A percentile compares a stretch with the other conserved stretches of the same genome.
Conservation (phyloP, 53 echinoderm and acorn worm species). For the Zoroaster sp. region DNA sequence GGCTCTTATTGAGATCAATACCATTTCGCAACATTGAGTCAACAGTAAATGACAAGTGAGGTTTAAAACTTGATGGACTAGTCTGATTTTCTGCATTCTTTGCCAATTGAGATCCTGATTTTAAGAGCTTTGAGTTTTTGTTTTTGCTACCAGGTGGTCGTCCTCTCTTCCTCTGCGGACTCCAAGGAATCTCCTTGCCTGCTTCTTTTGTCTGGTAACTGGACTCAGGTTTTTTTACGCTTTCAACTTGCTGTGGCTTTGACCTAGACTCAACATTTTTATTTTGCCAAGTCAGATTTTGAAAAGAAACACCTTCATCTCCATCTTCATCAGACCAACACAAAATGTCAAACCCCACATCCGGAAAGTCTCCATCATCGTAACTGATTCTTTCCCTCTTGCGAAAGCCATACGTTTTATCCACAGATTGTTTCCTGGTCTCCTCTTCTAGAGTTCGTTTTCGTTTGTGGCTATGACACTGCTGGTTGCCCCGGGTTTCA, state of each 20-base stretch:
- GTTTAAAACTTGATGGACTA: conserved; percentile 28
- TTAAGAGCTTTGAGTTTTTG: background rate
- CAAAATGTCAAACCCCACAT: conserved; percentile 44
- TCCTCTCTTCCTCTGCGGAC: conserved; percentile 13
- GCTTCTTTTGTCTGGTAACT: background rate
- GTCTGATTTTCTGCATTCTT: background rate
- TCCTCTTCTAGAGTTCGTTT: background rate
- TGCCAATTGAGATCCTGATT: background rate
- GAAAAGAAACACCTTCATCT: background rate
- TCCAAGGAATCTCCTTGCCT: background rate
- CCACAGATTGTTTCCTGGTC: background rate
- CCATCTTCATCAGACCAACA: conserved; percentile 46
- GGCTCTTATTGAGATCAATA: background rate
- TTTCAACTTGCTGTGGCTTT: background rate
- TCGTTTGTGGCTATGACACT: background rate
- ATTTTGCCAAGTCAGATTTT: background rate
- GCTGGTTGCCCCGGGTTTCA: background rate
- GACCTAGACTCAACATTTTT: background rate
- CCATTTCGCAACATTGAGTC: conserved; percentile 29
- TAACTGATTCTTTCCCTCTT: conserved; percentile 48
- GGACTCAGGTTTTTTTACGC: background rate
- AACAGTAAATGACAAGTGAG: conserved; percentile 42
- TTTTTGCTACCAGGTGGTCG: conserved; percentile 37
- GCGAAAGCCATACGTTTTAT: conserved; percentile 17
- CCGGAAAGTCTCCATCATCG: conserved; percentile 42